Evolutionary conservation across 2,797 vertebrate genomes (phyloP), one percentile per base, ranked within the genome.

Genomic region (Hapalemur alaotrensis): DNA sequence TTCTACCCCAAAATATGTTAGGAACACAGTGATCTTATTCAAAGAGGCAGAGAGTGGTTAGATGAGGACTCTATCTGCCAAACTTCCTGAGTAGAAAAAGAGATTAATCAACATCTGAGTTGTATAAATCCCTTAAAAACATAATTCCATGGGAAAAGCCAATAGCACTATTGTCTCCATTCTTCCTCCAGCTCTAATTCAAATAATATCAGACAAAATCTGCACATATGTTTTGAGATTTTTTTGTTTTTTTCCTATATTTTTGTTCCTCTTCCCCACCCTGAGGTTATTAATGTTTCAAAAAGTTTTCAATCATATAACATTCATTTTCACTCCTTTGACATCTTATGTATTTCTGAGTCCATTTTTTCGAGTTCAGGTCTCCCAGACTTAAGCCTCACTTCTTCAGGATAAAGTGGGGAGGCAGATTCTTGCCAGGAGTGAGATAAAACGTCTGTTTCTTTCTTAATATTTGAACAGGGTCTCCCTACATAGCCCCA

Each of bases 11-110:
- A 97, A 72, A 10, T 54, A 91, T 72, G 23, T 93, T 98, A 95
- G 57, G 32, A 79, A 97, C 97, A 97, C 84, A 93, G 48, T 92
- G 83, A 52, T 10, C 72, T 97, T 92, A 23, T 81, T 90, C 13
- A 23, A 83, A 83, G 65, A 75, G 38, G 43, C 87, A 35, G 48
- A 80, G 15, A 79, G 14, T 28, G 4, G 25, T 72, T 90, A 79
- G 75, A 59, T 35, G 50, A 94, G 7, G 63, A 76, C 32, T 63
- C n/a, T 43, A 23, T 75, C 54, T 78, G 75, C 93, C 83, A 85
- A 96, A 38, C 67, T 83, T 98, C 59, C 59, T 93, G n/a, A 23
- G 73, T 87, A 78, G 12, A 95, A 96, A 80, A 67, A 70, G n/a
- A 54, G 80, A 65, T 41, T 18, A 80, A 59, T 48, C 48, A 80